A percentile compares a stretch with the other conserved stretches of the same genome.
These are phyloP conservation scores for Aspidoscelis tigris DNA, from an alignment of 2,113 vertebrate genomes.

Conservation along the genomic window DNA sequence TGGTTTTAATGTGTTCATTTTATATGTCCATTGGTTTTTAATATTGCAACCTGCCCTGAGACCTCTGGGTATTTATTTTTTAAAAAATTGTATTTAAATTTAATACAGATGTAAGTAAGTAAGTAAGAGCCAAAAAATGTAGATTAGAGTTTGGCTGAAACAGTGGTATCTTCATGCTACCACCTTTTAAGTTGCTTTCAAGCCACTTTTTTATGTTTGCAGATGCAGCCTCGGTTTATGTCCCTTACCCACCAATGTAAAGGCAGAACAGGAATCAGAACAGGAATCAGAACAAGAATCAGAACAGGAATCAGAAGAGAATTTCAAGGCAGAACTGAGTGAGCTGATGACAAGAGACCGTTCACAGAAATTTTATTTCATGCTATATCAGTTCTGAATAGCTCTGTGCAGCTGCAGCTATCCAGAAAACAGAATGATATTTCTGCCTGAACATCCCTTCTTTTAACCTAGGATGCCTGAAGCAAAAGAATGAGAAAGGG, in stretches of 20 bases:
- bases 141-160: no score
- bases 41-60: no score
- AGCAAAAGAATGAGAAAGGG: conserved; percentile 40
- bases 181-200: no score
- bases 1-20: no score
- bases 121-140: no score
- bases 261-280: not conserved
- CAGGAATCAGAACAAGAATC: not conserved
- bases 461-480: not conserved
- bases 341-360: not conserved
- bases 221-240: not conserved
- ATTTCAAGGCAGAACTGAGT: fast-evolving
- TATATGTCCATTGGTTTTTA: no score
- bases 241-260: not conserved
- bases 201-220: no score
- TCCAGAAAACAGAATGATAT: not conserved
- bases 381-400: not conserved
- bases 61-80: no score
- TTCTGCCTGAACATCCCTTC: fast-evolving
- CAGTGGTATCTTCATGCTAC: no score
- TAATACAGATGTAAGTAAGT: no score
- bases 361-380: not conserved
- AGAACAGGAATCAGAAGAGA: not conserved
- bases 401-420: not conserved
- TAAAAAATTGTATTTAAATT: no score